Conservation (phyloP, 2,113 vertebrate genomes). For the Alectura lathami region DNA sequence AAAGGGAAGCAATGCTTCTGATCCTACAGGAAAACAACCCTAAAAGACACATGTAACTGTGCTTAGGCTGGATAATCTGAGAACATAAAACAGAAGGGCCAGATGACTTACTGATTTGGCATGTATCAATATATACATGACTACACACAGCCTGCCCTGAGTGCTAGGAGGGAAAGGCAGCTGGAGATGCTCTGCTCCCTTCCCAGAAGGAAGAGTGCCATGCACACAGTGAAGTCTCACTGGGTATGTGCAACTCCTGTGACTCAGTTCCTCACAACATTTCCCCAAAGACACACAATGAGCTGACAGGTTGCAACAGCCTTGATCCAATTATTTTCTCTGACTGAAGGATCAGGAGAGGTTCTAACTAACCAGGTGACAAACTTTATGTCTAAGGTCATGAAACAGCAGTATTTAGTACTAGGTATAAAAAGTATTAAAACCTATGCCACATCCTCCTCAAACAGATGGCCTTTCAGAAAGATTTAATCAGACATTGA, state of each 20-base stretch:
- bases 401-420: slow-evolving; percentile 5
- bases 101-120: not conserved
- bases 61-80: not conserved
- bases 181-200: not conserved
- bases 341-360: not conserved
- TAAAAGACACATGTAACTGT: not conserved
- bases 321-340: not conserved
- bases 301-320: not conserved
- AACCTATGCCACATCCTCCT: slow-evolving; percentile 54
- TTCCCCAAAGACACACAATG: not conserved
- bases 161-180: not conserved
- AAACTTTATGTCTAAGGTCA: slow-evolving; percentile 62
- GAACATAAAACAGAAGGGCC: not conserved
- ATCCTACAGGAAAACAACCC: not conserved
- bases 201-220: not conserved
- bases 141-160: not conserved
- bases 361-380: slow-evolving; percentile 8
- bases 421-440: slow-evolving; percentile 55
- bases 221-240: not conserved
- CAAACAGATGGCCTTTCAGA: slow-evolving; percentile 72
- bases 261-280: not conserved
- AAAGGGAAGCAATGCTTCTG: not conserved
- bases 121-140: not conserved
- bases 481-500: slow-evolving; percentile 72
- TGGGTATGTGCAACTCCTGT: not conserved